Conservation (phyloP, 1,140 invertebrate species). For the Drosophila carrolli region DNA sequence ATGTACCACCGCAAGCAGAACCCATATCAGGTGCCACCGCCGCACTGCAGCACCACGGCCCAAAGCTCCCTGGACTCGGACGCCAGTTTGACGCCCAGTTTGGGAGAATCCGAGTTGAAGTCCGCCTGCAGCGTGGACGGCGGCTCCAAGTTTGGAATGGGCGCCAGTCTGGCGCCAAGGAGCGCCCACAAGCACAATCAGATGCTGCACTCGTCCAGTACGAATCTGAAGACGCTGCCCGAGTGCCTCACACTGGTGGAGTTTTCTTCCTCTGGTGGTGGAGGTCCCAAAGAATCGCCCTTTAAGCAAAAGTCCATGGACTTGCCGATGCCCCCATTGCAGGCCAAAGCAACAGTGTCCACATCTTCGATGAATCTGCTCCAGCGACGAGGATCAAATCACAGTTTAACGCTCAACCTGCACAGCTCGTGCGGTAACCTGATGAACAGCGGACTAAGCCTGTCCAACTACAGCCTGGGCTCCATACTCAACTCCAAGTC, state of each 20-base stretch:
- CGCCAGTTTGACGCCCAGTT: slow-evolving; percentile 36
- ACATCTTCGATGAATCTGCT: slow-evolving; percentile 86
- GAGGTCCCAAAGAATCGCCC: slow-evolving; percentile 52
- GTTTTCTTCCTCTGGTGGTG: slow-evolving; percentile 80
- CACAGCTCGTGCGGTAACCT: slow-evolving; percentile 83
- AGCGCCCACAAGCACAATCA: slow-evolving; percentile 72
- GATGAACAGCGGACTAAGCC: slow-evolving; percentile 73
- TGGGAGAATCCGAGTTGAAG: slow-evolving; percentile 48
- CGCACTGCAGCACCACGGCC: slow-evolving; percentile 35
- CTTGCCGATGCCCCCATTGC: slow-evolving; percentile 46
- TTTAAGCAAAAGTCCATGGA: slow-evolving; percentile 80
- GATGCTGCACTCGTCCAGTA: slow-evolving; percentile 86
- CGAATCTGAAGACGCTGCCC: slow-evolving; percentile 88
- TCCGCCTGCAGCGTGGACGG: slow-evolving; percentile 71
- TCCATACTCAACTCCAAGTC: slow-evolving; percentile 75
- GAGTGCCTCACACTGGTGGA: slow-evolving; percentile 88
- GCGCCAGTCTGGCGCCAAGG: slow-evolving; percentile 61
- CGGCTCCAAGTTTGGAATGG: slow-evolving; percentile 57
- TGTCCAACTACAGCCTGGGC: slow-evolving; percentile 77
- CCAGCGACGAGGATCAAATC: slow-evolving; percentile 94
- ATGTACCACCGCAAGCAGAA: slow-evolving; percentile 74
- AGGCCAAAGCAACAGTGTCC: slow-evolving; percentile 56
- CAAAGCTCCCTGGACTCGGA: slow-evolving; percentile 62
- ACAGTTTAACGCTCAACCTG: slow-evolving; percentile 91
- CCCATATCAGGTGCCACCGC: slow-evolving; percentile 59